Evolutionary conservation across 2,797 vertebrate species (phyloP), one percentile per base, ranked within the genome.

Genomic region (Poeciliopsis paucimaculata): DNA sequence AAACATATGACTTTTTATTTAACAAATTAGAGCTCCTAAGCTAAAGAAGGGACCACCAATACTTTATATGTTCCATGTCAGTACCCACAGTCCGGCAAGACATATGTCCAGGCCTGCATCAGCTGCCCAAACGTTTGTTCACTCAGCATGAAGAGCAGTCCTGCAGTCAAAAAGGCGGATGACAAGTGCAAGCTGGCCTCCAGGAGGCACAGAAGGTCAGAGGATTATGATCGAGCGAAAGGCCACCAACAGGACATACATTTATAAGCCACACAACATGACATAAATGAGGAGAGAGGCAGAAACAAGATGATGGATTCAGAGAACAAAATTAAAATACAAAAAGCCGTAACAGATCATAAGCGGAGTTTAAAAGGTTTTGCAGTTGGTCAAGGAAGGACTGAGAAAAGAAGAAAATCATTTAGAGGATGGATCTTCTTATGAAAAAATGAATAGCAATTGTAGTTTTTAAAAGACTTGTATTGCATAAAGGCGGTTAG

Each of bases 151-250:
- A 71, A 45, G 72, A 71, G 16, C 73, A 80, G 82, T 85, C 49
- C 18, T 26, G 72, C 51, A 39, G 82, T 76, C 74, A 83, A 71
- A 71, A 41, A 82, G 73, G 77, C 77, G 80, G 41, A 53, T 3
- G 73, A 5, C 76, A 11, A 53, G 46, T 79, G 79, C 78, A 75
- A 66, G 53, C 68, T 66, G 39, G 77, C 77, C 80, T 77, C 62
- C 79, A 87, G 83, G 81, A 91, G 78, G 79, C 72, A 87, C 66
- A 79, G 76, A 85, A 82, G 81, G 84, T 91, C 82, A 86, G 66
- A 79, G 49, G 18, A 62, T 78, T 73, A 89, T 57, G 15, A 82
- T 1, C 71, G 11, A 34, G 45, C 46, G 23, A 64, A 79, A 53
- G 80, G 72, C 64, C 73, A 55, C 78, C 34, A 23, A 82, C 73